Conservation (phyloP, 2,113 vertebrate genomes). For the Bubalus kerabau region DNA sequence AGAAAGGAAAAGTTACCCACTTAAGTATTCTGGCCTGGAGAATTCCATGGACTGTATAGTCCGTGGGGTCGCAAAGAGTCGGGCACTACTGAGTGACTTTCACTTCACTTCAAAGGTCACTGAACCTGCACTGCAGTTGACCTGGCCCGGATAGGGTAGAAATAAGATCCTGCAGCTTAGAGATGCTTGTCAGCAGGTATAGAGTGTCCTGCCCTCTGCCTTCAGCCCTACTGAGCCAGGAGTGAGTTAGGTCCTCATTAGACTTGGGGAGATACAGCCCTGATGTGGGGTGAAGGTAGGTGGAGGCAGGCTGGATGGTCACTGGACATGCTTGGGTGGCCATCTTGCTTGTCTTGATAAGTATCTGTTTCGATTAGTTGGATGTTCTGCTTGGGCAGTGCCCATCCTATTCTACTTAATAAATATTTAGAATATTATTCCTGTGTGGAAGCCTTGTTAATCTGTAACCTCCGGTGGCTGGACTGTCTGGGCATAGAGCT, state of each 20-base stretch:
- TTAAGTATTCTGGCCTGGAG: not conserved
- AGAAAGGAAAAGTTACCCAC: not conserved
- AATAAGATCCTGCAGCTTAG: not conserved
- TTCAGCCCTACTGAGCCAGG: not conserved
- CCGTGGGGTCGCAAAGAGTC: fast-evolving
- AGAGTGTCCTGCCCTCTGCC: not conserved
- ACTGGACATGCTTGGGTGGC: not conserved
- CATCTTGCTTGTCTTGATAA: not conserved
- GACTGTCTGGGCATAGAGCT: not conserved
- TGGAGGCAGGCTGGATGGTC: not conserved
- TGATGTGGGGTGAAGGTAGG: not conserved
- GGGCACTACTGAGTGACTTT: not conserved
- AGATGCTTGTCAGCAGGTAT: not conserved
- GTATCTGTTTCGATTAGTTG: not conserved
- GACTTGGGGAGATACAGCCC: not conserved
- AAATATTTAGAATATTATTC: not conserved
- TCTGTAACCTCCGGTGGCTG: not conserved
- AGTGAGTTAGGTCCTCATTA: not conserved
- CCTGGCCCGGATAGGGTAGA: not conserved
- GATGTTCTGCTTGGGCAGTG: not conserved
- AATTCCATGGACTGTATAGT: not conserved
- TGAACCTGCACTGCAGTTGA: not conserved
- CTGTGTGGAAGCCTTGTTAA: not conserved
- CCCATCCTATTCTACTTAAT: not conserved
- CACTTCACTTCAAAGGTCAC: not conserved